Evolutionary conservation across 2,888 invertebrate genomes (phyloP).

Genomic region (Leucoptera coffeella): DNA sequence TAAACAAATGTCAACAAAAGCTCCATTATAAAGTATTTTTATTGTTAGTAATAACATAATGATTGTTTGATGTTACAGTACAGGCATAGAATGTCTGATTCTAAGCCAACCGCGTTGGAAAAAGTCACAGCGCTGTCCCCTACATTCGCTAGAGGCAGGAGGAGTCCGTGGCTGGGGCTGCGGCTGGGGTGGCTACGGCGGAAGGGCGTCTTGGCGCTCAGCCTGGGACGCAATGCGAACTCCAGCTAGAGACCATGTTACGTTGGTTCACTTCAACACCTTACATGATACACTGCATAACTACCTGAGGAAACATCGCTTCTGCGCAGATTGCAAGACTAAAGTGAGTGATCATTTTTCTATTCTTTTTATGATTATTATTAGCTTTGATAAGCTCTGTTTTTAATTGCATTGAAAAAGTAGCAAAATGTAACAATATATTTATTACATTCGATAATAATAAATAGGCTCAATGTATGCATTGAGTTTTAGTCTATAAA

Average conservation of each 20-base stretch:
- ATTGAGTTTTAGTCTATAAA: too few relatives aligned
- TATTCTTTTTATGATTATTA: too few relatives aligned
- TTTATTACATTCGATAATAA: too few relatives aligned
- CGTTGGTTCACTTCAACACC: slow-evolving; percentile 79
- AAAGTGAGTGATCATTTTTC: slow-evolving; percentile 57
- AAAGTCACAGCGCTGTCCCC: slow-evolving; percentile 81
- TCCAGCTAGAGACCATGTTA: slow-evolving; percentile 76
- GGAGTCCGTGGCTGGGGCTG: slow-evolving; percentile 69
- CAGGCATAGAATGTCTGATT: slow-evolving; percentile 69
- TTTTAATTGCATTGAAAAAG: too few relatives aligned
- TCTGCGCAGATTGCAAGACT: slow-evolving; percentile 89
- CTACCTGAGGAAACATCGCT: slow-evolving; percentile 88
- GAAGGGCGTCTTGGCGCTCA: slow-evolving; percentile 67
- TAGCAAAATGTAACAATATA: too few relatives aligned
- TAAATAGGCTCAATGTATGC: too few relatives aligned
- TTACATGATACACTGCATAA: slow-evolving; percentile 82
- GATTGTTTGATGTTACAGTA: slow-evolving; percentile 27
- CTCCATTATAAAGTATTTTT: too few relatives aligned
- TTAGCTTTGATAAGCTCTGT: too few relatives aligned
- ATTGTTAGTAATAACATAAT: too few relatives aligned
- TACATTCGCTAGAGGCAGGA: slow-evolving; percentile 87
- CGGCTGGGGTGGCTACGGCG: slow-evolving; percentile 70
- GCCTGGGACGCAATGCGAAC: slow-evolving; percentile 82
- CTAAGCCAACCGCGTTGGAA: slow-evolving; percentile 79
- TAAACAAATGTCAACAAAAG: too few relatives aligned